phyloP scores from a whole-genome alignment of 2,888 invertebrate genomes.

The Ochropleura plecta region DNA sequence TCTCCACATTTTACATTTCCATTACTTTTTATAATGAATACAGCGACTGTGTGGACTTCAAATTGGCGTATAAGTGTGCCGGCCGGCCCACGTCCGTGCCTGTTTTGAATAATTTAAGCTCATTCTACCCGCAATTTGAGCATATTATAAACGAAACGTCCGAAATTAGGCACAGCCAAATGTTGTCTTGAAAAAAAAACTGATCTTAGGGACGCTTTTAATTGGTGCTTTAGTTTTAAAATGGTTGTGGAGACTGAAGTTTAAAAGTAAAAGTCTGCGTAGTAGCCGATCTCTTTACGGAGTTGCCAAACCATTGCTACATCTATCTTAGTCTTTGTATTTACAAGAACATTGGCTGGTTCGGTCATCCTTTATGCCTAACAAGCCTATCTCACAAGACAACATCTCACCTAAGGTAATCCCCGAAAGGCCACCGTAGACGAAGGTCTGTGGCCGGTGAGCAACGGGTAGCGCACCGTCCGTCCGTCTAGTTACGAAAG shows the following conservation, averaged over 20 bases:
- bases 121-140: slow-evolving; percentile 72
- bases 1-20: slow-evolving; percentile 37
- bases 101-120: slow-evolving; percentile 73
- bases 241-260: neutral
- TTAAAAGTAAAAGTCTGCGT: neutral
- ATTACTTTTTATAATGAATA: slow-evolving; percentile 60
- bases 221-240: slow-evolving; percentile 25
- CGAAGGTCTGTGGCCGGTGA: too few relatives aligned
- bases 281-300: too few relatives aligned
- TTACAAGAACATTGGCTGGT: neutral
- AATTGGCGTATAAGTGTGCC: slow-evolving; percentile 64
- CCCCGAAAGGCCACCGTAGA: too few relatives aligned
- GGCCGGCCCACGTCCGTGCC: slow-evolving; percentile 51
- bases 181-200: slow-evolving; percentile 40
- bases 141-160: slow-evolving; percentile 76
- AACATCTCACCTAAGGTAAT: too few relatives aligned
- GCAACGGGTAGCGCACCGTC: too few relatives aligned
- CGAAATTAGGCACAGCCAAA: slow-evolving; percentile 63
- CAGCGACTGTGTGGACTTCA: slow-evolving; percentile 49
- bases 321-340: neutral
- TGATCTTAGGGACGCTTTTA: slow-evolving; percentile 30
- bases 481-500: too few relatives aligned
- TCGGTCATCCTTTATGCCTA: neutral
- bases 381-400: too few relatives aligned
- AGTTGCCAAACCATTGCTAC: too few relatives aligned